Base-by-base conservation (phyloP, 1,140 invertebrate species). In the Atta texana region DNA sequence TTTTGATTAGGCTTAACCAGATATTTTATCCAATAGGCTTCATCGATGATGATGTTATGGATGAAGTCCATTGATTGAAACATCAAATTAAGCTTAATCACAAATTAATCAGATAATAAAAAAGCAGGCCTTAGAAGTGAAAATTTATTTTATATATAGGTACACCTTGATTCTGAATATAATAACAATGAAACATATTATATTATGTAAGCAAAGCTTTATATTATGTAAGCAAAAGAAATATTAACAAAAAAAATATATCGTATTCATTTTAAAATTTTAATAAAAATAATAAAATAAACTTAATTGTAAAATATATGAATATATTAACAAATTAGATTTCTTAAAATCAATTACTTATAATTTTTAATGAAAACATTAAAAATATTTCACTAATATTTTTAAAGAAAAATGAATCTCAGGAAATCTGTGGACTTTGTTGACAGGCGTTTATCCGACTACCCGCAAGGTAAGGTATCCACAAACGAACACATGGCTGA, bases 401-500 rank as follows among this genome's bases (percentile, higher is more conserved):
- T 34, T 31, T 1, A 34, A 44, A 66, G 53, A 28, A 57, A 68
- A 28, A 14, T 61, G n/a, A 66, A 49, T 66, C 61, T 55, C 18
- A 12, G 14, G 31, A 89, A 81, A 90, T 90, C 72, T 55, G 51
- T n/a, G 31, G 49, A 72, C 16, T 18, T 6, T 1, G 63, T 53
- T 39, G 24, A 71, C 57, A 64, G 74, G 49, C 87, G 75, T 64
- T 88, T 90, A 87, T 2, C 31, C 34, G 76, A 61, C 84, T 69
- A 87, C 34, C 55, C n/a, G 78, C 66, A 88, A 87, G 87, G 82
- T 90, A 89, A 44, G 78, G 80, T 88, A 76, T 87, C 31, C 74
- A 74, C 64, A 76, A 44, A 87, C 81, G 90, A 92, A 93, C 93
- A 94, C 92, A 94, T 94, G 93, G 93, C 85, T 78, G 64, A 90